Evolutionary conservation across 2,888 invertebrate genomes (phyloP), one percentile per base, ranked within the genome.

Genomic region (Therioaphis trifolii): DNA sequence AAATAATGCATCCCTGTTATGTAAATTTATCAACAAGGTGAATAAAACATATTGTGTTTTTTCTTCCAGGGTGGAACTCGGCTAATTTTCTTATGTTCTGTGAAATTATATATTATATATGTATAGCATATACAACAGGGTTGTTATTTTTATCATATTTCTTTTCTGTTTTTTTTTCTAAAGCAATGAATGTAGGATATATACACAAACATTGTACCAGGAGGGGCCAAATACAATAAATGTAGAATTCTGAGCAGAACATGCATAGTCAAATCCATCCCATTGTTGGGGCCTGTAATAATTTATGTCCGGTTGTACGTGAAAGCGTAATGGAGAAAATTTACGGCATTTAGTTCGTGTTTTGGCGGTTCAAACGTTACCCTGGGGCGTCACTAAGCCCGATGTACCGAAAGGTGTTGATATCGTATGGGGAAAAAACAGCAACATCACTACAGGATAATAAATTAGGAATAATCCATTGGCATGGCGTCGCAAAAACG

Each of bases 341-440:
- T 82, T 82, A 82, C 82, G 82, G 74, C 82, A 52, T 82, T 82
- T 74, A 72, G 74, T n/a, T 52, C 61, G 52, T 74, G 72, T 82
- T 82, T 82, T 82, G 82, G 74, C 82, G 49, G 72, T 74, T 82
- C 72, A n/a, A 74, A 82, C 82, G 82, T 82, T 82, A 72, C 82
- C 82, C 82, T 24, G 58, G 82, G 72, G 82, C 82, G 74, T 82
- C 72, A n/a, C 82, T 72, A 72, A 71, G 58, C 79, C 79, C 58
- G 58, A 29, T 18, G 71, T 49, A 52, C 72, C 74, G 61, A 66
- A 74, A 82, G 82, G 82, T 82, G 82, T 82, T 82, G 74, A 74
- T 72, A 66, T 49, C 12, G 14, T 40, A 55, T 43, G 74, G 82
- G 71, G 35, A 61, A 72, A 82, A 82, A 82, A 82, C 40, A 1